Percentiles rank a stretch among this genome's conserved stretches.
Conservation (phyloP, 1,140 invertebrate species). For the Trinorchestia longiramus region DNA sequence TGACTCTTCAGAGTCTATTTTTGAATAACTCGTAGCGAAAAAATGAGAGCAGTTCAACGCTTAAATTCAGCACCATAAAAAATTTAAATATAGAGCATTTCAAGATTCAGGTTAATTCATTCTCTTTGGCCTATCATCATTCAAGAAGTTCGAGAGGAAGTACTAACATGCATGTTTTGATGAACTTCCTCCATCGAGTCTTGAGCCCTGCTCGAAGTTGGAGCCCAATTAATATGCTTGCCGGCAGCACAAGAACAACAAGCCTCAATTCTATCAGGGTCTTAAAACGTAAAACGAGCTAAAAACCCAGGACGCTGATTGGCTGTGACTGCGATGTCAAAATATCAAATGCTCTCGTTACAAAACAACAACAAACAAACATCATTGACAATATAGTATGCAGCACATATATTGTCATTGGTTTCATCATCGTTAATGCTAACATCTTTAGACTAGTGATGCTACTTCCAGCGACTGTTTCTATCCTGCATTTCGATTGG, state of each 20-base stretch:
- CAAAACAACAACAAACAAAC: not conserved
- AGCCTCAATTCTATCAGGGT: not conserved
- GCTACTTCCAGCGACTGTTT: too few relatives aligned
- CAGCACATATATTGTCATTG: too few relatives aligned
- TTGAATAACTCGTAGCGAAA: too few relatives aligned
- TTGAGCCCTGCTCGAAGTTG: not conserved
- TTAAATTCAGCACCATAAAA: not conserved
- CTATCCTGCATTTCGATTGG: too few relatives aligned
- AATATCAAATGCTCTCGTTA: not conserved
- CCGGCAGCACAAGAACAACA: not conserved
- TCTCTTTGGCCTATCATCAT: not conserved
- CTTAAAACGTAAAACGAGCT: not conserved
- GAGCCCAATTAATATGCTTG: not conserved
- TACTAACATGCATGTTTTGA: not conserved
- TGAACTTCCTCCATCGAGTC: not conserved
- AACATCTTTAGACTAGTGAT: too few relatives aligned
- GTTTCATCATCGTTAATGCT: too few relatives aligned
- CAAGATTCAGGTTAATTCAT: not conserved
- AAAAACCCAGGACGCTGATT: not conserved
- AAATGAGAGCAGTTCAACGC: too few relatives aligned
- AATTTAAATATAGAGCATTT: not conserved
- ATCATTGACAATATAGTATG: too few relatives aligned
- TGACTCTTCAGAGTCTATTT: too few relatives aligned
- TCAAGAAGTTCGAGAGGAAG: not conserved
- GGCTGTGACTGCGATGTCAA: not conserved